Percentiles rank a stretch among this genome's conserved stretches.
These are phyloP conservation scores for Chaenodraco wilsoni DNA, from an alignment of 2,797 vertebrate genomes.

Conservation along the genomic window DNA sequence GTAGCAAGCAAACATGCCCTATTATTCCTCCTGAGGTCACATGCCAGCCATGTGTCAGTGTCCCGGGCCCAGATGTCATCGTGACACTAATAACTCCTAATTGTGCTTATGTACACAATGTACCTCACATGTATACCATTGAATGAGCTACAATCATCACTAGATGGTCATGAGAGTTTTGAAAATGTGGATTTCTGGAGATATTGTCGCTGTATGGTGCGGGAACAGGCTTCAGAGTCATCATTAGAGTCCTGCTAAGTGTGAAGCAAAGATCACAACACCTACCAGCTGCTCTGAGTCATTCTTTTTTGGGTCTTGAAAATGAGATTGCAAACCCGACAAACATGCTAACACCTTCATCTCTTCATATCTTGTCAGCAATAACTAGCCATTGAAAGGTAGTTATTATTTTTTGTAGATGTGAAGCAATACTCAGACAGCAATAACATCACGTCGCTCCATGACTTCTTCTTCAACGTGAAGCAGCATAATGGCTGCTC, in stretches of 20 bases:
- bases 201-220: conserved; percentile 3
- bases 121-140: conserved; percentile 48
- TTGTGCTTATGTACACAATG: conserved; percentile 47
- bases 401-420: conserved; percentile 70
- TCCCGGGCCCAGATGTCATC: conserved; percentile 28
- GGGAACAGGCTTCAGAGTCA: not conserved
- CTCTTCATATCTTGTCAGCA: conserved; percentile 73
- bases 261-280: conserved; percentile 8
- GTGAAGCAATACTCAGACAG: conserved; percentile 86
- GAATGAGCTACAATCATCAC: conserved; percentile 58
- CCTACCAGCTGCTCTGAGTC: conserved; percentile 63
- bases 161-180: conserved; percentile 36
- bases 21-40: conserved; percentile 31
- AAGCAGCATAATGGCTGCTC: conserved; percentile 23
- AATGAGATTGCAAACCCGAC: conserved; percentile 4
- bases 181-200: not conserved
- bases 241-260: not conserved
- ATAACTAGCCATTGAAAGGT: conserved; percentile 73
- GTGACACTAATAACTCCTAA: conserved; percentile 38
- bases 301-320: conserved; percentile 12
- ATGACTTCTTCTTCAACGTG: conserved; percentile 63
- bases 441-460: conserved; percentile 81
- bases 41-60: conserved; percentile 23
- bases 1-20: conserved; percentile 49
- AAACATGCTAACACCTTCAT: conserved; percentile 4